Base-by-base conservation (phyloP, 2,113 vertebrate species). In the Heterocephalus glaber region DNA sequence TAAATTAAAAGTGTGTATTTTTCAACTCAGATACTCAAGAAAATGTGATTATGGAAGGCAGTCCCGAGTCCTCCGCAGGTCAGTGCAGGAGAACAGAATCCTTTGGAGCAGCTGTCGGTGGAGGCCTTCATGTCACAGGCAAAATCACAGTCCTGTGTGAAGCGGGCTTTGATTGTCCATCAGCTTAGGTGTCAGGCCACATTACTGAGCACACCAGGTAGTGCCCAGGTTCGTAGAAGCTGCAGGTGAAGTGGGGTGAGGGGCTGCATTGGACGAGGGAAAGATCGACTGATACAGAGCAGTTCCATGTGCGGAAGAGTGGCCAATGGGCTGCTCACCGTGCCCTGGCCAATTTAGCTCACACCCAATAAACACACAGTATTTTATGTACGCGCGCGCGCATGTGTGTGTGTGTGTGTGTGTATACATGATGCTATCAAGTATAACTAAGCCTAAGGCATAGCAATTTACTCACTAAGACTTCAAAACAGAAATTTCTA, bases 291-390 rank as follows among this genome's bases (percentile, higher is more conserved):
- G 10, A 41, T 83, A 65, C 13, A 26, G 20, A 86, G 3, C 4
- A 1, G 28, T 22, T 80, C 35, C 58, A 2, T 7, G 6, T 24
- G 0, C 0, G 30, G 14, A 19, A 9, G 33, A 16, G 20, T 0
- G 2, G 28, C 16, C 47, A 44, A 16, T 1, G 14, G 26, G 41
- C 2, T 22, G 7, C 7, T 56, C 54, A 8, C 54, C 54, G 13
- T 30, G 49, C 26, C 47, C 38, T 61, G 28, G 2, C 49, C 41
- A 66, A 24, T 0, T 20, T 61, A 35, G 4, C 41, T n/a, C 49
- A 52, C 14, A 11, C 14, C 22, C 22, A 66, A 13, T 3, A 30
- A 52, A 63, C 26, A 65, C 24, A 33, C 22, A 26, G 77, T 52
- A 47, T 49, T 72, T 52, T 7, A 5, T 58, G 7, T 3, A 3